A percentile compares a stretch with the other conserved stretches of the same genome.
Evolutionary conservation across 2,888 invertebrate species (phyloP).

Genomic region (Lumbricus terrestris): DNA sequence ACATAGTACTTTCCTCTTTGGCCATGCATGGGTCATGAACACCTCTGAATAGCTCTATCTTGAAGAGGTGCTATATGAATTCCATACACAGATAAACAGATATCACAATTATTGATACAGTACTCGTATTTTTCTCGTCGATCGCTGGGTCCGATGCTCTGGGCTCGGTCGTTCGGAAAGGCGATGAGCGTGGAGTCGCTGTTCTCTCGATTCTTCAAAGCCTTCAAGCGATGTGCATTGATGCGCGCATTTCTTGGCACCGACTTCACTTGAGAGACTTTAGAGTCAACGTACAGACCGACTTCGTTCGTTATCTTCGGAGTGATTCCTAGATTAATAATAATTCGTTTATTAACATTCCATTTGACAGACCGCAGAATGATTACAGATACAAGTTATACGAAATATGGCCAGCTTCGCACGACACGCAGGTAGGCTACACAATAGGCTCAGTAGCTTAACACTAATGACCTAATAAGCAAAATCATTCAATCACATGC

Average conservation of each 20-base stretch:
- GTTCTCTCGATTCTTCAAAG: constrained; percentile 35
- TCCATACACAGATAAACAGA: too few species aligned
- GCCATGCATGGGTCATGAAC: too few species aligned
- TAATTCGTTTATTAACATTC: too few species aligned
- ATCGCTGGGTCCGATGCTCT: constrained; percentile 54
- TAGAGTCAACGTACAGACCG: constrained; percentile 54
- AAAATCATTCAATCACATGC: background rate
- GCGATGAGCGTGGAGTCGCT: constrained; percentile 47
- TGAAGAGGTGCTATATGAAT: too few species aligned
- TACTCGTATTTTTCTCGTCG: constrained; percentile 51
- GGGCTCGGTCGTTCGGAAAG: constrained; percentile 58
- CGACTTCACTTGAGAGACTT: constrained; percentile 43
- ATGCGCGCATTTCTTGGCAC: constrained; percentile 51
- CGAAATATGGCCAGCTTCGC: too few species aligned
- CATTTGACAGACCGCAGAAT: too few species aligned
- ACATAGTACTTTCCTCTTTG: too few species aligned
- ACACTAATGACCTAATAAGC: too few species aligned
- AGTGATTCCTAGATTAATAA: constrained; percentile 51
- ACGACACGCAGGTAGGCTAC: too few species aligned
- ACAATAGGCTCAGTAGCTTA: too few species aligned
- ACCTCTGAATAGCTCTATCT: too few species aligned
- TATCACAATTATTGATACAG: background rate
- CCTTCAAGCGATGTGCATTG: constrained; percentile 45
- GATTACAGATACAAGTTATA: too few species aligned
- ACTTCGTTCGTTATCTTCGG: constrained; percentile 58